Percentiles rank a stretch among this genome's conserved stretches.
phyloP scores from a whole-genome alignment of 1,140 invertebrate species.

The Heliconius himera region DNA sequence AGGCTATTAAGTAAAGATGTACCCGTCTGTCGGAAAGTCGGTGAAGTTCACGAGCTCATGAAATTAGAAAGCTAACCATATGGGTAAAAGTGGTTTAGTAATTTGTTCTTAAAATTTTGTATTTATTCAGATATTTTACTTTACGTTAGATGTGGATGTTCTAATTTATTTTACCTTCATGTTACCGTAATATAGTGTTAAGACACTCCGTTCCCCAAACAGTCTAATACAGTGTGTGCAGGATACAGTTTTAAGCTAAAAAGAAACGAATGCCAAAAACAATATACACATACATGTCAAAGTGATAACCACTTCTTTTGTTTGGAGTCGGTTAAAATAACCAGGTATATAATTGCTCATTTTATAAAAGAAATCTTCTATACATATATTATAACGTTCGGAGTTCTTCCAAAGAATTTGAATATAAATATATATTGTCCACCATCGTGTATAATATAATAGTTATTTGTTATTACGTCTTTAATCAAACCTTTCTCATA shows the following conservation, averaged over 20 bases:
- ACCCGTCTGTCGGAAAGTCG: not conserved
- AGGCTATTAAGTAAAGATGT: conserved; percentile 8
- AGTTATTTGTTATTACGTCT: not conserved
- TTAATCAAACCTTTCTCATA: conserved; percentile 1
- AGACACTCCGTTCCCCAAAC: not conserved
- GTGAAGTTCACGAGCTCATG: conserved; percentile 12
- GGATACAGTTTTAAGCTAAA: no score
- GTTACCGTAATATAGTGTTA: not conserved
- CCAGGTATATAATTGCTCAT: not conserved
- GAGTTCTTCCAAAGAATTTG: not conserved
- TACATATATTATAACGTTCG: not conserved
- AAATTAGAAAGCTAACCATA: conserved; percentile 8
- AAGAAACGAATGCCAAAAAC: no score
- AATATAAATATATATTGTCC: not conserved
- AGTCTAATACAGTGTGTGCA: no score
- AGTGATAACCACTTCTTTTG: no score
- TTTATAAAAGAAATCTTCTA: not conserved
- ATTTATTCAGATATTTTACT: not conserved
- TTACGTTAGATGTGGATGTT: not conserved
- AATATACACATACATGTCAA: no score
- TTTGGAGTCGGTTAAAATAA: not conserved
- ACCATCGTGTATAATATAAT: not conserved
- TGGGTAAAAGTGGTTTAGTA: not conserved
- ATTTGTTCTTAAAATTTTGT: not conserved
- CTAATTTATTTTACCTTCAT: not conserved